phyloP scores from a whole-genome alignment of 2,797 vertebrate species.

The Cynopterus sphinx region DNA sequence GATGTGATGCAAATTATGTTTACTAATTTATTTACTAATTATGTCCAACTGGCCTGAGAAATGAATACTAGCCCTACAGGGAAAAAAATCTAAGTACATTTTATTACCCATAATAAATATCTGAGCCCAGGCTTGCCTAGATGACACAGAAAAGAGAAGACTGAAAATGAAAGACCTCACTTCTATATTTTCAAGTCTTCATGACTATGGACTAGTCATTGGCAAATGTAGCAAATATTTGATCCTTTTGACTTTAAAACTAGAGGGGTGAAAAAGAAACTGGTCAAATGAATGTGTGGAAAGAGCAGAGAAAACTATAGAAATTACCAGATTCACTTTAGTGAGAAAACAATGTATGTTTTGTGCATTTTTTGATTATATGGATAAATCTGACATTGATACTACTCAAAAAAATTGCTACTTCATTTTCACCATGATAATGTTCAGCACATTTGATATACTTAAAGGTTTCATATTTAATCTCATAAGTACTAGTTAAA shows the following conservation, averaged over 20 bases:
- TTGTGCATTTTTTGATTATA: background rate
- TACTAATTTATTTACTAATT: conserved; percentile 14
- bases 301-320: background rate
- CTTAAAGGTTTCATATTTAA: background rate
- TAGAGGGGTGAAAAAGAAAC: background rate
- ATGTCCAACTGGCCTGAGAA: background rate
- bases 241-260: conserved; percentile 22
- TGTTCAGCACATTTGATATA: background rate
- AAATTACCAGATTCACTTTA: conserved; percentile 9
- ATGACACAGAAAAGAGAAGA: background rate
- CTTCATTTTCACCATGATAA: background rate
- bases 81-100: background rate
- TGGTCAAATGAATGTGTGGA: background rate
- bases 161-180: background rate
- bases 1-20: background rate
- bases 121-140: background rate
- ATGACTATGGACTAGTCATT: background rate
- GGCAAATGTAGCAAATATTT: background rate
- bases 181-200: background rate
- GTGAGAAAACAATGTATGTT: background rate
- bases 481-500: background rate
- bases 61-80: background rate
- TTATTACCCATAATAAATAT: background rate
- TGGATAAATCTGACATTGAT: background rate
- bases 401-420: background rate